A percentile compares a stretch with the other conserved stretches of the same genome.
Evolutionary conservation across 2,797 vertebrate genomes (phyloP).

Genomic region (Sebastes minor): DNA sequence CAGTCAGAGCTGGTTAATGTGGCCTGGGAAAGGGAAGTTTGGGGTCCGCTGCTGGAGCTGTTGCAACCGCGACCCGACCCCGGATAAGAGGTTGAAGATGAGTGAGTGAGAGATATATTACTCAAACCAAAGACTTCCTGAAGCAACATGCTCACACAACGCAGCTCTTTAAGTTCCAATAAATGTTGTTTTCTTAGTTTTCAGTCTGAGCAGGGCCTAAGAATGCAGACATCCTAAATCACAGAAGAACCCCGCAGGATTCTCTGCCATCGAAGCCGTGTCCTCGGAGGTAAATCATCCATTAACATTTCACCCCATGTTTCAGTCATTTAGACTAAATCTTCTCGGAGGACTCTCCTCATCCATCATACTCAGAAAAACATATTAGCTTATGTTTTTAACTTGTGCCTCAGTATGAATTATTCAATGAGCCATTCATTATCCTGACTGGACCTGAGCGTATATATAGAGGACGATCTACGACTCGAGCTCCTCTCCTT

Average conservation of each 20-base stretch:
- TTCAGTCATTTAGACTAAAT: slow-evolving; percentile 50
- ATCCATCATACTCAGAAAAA: slow-evolving; percentile 66
- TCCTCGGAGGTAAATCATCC: not conserved
- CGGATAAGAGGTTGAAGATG: no score
- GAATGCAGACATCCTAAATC: not conserved
- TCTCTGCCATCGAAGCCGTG: not conserved
- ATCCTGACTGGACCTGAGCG: slow-evolving; percentile 38
- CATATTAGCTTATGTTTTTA: slow-evolving; percentile 65
- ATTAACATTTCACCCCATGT: slow-evolving; percentile 53
- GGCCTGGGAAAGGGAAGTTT: no score
- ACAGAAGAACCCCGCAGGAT: not conserved
- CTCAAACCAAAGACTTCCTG: not conserved
- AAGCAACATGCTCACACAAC: not conserved
- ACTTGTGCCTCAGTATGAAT: slow-evolving; percentile 65
- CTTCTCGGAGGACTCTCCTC: slow-evolving; percentile 33
- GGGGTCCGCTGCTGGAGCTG: no score
- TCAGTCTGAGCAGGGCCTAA: not conserved
- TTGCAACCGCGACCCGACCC: no score
- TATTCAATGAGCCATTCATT: slow-evolving; percentile 68
- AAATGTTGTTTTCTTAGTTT: not conserved
- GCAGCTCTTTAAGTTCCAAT: not conserved
- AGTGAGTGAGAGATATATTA: not conserved
- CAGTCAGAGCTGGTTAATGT: no score
- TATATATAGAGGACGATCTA: slow-evolving; percentile 24
- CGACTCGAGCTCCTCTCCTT: not conserved